Evolutionary conservation across 1,140 invertebrate genomes (phyloP).

Genomic region (Thalassaphorura encarpata): DNA sequence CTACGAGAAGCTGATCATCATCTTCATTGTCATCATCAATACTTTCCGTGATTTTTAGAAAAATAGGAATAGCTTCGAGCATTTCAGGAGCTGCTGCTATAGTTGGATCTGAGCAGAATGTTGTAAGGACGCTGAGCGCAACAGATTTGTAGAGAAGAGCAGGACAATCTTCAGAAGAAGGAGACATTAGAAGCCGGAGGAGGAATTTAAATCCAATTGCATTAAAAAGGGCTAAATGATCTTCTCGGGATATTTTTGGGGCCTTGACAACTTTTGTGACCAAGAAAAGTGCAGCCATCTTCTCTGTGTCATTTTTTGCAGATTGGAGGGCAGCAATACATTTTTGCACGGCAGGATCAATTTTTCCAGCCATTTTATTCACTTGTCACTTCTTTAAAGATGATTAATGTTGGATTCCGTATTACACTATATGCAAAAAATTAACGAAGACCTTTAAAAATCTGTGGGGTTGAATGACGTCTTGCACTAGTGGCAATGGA

Average conservation of each 20-base stretch:
- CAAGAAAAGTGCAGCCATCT: conserved; percentile 80
- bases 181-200: conserved; percentile 60
- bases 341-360: conserved; percentile 63
- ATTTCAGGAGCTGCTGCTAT: conserved; percentile 69
- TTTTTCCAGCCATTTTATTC: conserved; percentile 39
- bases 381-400: too few relatives aligned
- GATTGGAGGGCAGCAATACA: conserved; percentile 63
- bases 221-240: conserved; percentile 71
- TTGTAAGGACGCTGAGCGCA: conserved; percentile 68
- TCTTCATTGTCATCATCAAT: conserved; percentile 63
- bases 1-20: conserved; percentile 65
- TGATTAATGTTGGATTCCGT: too few relatives aligned
- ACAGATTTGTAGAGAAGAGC: conserved; percentile 79
- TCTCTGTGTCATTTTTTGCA: conserved; percentile 74
- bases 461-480: too few relatives aligned
- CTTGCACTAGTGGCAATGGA: too few relatives aligned
- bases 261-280: conserved; percentile 75
- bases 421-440: too few relatives aligned
- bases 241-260: conserved; percentile 57
- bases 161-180: conserved; percentile 68
- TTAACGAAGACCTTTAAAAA: too few relatives aligned
- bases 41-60: conserved; percentile 68
- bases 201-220: conserved; percentile 77
- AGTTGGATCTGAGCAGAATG: conserved; percentile 67
- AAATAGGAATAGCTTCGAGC: conserved; percentile 63